phyloP scores from a whole-genome alignment of 2,888 invertebrate genomes.

The Lasioglossum malachurum region DNA sequence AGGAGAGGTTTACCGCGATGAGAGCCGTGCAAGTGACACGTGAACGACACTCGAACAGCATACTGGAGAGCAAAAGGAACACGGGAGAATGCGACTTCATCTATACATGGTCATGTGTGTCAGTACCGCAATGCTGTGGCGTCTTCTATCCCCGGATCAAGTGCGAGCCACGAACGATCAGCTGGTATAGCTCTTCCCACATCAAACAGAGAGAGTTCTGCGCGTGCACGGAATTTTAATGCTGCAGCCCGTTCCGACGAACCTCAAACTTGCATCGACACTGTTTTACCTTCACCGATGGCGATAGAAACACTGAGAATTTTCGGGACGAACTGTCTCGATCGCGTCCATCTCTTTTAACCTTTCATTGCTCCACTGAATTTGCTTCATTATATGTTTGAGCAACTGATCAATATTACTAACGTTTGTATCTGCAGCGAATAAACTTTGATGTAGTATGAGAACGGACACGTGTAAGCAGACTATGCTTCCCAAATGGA shows the following conservation, averaged over 20 bases:
- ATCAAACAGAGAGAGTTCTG: not conserved
- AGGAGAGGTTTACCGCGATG: conserved; percentile 34
- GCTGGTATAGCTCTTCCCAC: not conserved
- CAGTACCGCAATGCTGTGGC: conserved; percentile 60
- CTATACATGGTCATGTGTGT: conserved; percentile 76
- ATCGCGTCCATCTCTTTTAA: not conserved
- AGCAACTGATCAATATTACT: too few species aligned
- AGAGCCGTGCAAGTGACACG: conserved; percentile 44
- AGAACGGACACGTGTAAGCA: not conserved
- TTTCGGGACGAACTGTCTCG: not conserved
- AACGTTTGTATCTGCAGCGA: too few species aligned
- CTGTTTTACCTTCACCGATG: not conserved
- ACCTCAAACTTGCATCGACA: not conserved
- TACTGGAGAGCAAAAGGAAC: conserved; percentile 31
- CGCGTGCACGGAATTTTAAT: not conserved
- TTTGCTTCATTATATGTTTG: not conserved
- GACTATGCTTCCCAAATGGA: not conserved
- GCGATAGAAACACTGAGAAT: not conserved
- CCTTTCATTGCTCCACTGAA: not conserved
- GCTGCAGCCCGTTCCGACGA: not conserved
- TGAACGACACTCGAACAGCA: conserved; percentile 33
- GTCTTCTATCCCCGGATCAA: conserved; percentile 30
- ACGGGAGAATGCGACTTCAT: conserved; percentile 36
- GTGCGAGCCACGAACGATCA: conserved; percentile 38
- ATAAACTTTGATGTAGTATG: not conserved